Evolutionary conservation across 2,888 invertebrate genomes (phyloP), one percentile per base, ranked within the genome.

Genomic region (Ceramica pisi): DNA sequence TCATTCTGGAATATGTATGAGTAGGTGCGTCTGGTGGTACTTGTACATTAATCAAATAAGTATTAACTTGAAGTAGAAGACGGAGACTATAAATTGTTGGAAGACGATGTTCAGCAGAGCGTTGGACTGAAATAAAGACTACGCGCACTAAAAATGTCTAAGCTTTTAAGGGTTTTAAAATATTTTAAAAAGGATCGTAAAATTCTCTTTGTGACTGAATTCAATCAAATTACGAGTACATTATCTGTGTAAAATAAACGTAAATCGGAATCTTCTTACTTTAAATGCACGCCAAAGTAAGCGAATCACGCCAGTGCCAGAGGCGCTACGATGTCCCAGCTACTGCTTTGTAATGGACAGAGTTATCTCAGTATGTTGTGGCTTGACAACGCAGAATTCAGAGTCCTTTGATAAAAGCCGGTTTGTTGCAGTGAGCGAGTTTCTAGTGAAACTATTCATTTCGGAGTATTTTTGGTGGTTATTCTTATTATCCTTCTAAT

Each of bases 361-460:
- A 82, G 79, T 70, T 82, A 76, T 82, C 68, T 82, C 55, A 60
- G 72, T 72, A 75, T 72, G 72, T 69, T 81, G 83, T 67, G 81
- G 83, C 80, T 82, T 82, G 80, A 80, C 80, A 78, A 73, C 62
- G 55, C 68, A 73, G 66, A 80, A 78, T 81, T 56, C 78, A 61
- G 59, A n/a, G 35, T 65, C 79, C 74, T 80, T 80, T 80, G 82
- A 80, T 80, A 73, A 78, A 73, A 66, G 46, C 78, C 66, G 31
- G 60, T 50, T 64, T 51, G 38, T 41, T 46, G 63, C 44, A 62
- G 31, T 61, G 46, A 56, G 68, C 51, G 46, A 67, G 56, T 61
- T 72, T 67, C 67, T 67, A 61, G 46, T 46, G 6, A 59, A 75
- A 70, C 71, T 75, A 51, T 75, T 70, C 31, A 31, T 76, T 79